Evolutionary conservation across 2,797 vertebrate genomes (phyloP), one percentile per base, ranked within the genome.

Genomic region (Lemur catta): DNA sequence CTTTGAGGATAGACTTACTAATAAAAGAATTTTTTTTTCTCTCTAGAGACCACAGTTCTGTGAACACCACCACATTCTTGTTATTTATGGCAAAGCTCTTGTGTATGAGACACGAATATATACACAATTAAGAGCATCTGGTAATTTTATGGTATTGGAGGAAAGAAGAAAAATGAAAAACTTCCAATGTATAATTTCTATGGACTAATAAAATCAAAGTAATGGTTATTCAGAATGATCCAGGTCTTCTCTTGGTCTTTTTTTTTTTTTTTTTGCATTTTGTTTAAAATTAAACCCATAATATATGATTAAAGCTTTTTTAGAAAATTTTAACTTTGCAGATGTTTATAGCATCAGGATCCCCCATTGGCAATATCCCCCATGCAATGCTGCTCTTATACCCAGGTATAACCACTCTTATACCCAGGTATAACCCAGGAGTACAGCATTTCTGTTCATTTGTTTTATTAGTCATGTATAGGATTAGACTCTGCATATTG

Each of bases 111-210:
- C 30, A 96, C 67, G 33, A 95, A 82, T 84, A 75, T 33, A 28
- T 43, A 26, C 33, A 52, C 50, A 91, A 92, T 95, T 93, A 94
- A 97, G 65, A 93, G n/a, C 1, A 1, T 95, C 96, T 97, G 61
- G 35, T 84, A 95, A n/a, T 75, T 86, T 95, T 74, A 92, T 84
- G 46, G 24, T 35, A 46, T 59, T 79, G 12, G 20, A 97, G 18
- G 61, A 94, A 92, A 84, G 33, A 85, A 93, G 63, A 91, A 85
- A 95, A 95, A 74, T 61, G 84, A n/a, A 71, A 61, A 79, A 59
- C 10, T 79, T 65, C 50, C 20, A 33, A 50, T 43, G 4, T 38
- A 9, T 75, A 48, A 65, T 72, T 93, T 91, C 50, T 87, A 1
- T 55, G 18, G 63, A 35, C 35, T 61, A 75, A 85, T 80, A 72